Percentiles rank a stretch among this genome's conserved stretches.
Evolutionary conservation across 2,797 vertebrate species (phyloP).

Genomic region (Fratercula arctica): DNA sequence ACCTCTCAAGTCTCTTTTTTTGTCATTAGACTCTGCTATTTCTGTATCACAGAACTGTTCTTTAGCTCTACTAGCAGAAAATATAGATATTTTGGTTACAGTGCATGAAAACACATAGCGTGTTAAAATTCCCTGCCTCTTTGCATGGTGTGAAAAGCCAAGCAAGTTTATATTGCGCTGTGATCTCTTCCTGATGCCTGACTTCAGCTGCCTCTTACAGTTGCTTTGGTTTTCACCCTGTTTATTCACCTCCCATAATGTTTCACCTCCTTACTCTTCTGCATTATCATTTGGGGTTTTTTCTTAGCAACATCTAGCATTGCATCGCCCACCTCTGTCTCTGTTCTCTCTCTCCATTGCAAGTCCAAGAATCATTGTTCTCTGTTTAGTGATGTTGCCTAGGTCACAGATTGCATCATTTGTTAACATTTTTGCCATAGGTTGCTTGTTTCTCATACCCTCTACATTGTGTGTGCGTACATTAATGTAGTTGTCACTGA

Average conservation of each 20-base stretch:
- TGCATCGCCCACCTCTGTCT: neutral
- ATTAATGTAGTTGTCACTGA: neutral
- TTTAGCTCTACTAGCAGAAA: neutral
- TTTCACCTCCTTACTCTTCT: neutral
- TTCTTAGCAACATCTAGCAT: neutral
- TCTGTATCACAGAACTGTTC: neutral
- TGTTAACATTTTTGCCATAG: neutral
- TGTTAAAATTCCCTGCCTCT: neutral
- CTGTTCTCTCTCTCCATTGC: neutral
- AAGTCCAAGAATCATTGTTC: neutral
- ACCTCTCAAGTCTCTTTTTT: neutral
- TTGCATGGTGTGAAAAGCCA: neutral
- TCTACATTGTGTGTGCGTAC: neutral
- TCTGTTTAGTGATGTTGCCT: slow-evolving; percentile 15
- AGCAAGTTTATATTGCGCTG: neutral
- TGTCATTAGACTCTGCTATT: neutral
- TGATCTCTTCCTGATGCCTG: neutral
- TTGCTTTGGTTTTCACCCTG: neutral
- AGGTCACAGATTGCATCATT: slow-evolving; percentile 23
- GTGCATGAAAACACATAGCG: neutral
- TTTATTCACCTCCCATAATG: neutral
- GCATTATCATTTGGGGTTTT: neutral
- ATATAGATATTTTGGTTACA: neutral
- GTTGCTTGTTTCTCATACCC: neutral
- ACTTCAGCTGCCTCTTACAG: neutral